These are phyloP conservation scores for Apodemus speciosus DNA, from an alignment of 2,113 vertebrate species.

Conservation along the genomic window DNA sequence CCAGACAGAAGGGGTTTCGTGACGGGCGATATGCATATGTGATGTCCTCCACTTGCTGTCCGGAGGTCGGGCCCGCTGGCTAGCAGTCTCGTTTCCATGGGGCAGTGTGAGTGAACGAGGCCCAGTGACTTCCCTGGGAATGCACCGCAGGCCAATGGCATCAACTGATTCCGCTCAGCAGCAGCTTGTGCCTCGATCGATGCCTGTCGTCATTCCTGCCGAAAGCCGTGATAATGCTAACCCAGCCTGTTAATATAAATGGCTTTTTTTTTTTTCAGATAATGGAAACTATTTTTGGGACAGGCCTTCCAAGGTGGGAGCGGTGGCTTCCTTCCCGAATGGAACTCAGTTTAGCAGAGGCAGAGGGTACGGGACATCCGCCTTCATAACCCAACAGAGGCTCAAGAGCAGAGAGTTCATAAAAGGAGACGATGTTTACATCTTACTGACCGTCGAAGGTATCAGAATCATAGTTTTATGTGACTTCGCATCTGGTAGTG, in stretches of 20 bases:
- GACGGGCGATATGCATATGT: neutral
- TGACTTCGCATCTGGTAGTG: neutral
- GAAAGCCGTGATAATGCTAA: constrained; percentile 25
- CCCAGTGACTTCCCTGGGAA: neutral
- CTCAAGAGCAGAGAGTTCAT: constrained; percentile 89
- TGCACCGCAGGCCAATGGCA: constrained; percentile 34
- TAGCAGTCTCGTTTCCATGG: neutral
- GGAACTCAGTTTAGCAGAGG: constrained; percentile 87
- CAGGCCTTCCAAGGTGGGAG: constrained; percentile 89
- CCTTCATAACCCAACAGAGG: constrained; percentile 88
- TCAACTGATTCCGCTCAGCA: constrained; percentile 36
- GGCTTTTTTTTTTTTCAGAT: constrained; percentile 63
- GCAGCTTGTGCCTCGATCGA: constrained; percentile 29
- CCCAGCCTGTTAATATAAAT: constrained; percentile 35
- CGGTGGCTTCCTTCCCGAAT: constrained; percentile 80
- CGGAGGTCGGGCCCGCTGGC: neutral
- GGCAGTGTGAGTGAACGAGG: neutral
- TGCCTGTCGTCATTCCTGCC: constrained; percentile 8
- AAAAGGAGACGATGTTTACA: constrained; percentile 88
- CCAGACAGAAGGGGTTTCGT: neutral
- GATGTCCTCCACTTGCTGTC: neutral
- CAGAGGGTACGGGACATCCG: constrained; percentile 82
- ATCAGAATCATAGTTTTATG: constrained; percentile 44
- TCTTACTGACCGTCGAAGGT: constrained; percentile 92
- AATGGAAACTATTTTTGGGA: constrained; percentile 86